Conservation (phyloP, 2,113 vertebrate genomes). For the Paracanthobrama guichenoti region DNA sequence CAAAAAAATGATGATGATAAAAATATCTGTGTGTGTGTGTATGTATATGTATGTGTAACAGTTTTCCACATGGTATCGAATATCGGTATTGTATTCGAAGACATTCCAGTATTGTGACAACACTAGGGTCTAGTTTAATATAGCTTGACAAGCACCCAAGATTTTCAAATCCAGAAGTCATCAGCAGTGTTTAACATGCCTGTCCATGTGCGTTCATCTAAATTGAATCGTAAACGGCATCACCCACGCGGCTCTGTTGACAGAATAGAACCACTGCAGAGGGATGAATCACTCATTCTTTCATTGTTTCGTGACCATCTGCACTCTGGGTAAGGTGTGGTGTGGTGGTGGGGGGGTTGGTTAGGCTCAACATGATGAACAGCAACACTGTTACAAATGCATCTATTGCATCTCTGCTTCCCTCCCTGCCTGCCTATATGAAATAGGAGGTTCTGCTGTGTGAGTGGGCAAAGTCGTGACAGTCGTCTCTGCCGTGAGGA, state of each 20-base stretch:
- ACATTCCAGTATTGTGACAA: too few relatives aligned
- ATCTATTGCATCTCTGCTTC: constrained; percentile 19
- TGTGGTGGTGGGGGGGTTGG: neutral
- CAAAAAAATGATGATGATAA: too few relatives aligned
- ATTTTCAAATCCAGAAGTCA: constrained; percentile 45
- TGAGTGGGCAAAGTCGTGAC: constrained; percentile 75
- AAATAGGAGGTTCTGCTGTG: constrained; percentile 60
- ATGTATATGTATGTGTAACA: too few relatives aligned
- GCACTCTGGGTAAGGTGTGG: constrained; percentile 40
- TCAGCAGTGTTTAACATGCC: constrained; percentile 45
- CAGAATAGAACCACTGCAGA: constrained; percentile 41
- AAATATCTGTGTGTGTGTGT: too few relatives aligned
- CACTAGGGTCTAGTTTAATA: neutral
- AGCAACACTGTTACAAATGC: constrained; percentile 27
- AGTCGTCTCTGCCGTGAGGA: constrained; percentile 61
- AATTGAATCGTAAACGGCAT: constrained; percentile 46
- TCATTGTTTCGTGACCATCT: constrained; percentile 49
- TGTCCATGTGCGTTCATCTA: constrained; percentile 38
- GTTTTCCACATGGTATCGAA: too few relatives aligned
- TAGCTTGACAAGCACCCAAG: neutral
- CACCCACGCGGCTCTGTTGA: constrained; percentile 51
- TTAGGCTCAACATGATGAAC: constrained; percentile 25
- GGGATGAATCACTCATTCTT: constrained; percentile 46
- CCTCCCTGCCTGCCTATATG: constrained; percentile 38
- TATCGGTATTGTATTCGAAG: too few relatives aligned